Evolutionary conservation across 2,888 invertebrate species (phyloP), one percentile per base, ranked within the genome.

Genomic region (Helicoverpa assulta): DNA sequence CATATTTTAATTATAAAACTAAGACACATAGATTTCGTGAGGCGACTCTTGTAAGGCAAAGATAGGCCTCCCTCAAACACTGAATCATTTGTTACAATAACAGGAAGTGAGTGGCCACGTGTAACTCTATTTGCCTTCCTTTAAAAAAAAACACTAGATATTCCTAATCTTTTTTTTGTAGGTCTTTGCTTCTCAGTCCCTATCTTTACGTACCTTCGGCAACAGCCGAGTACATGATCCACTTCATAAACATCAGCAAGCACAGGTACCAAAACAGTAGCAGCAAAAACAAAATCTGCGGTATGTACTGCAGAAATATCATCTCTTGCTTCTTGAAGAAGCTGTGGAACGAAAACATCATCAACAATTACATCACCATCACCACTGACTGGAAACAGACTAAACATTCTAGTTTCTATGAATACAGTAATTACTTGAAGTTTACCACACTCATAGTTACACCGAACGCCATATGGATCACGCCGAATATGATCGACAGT

Each of bases 381-480:
- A 62, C 67, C 61, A 65, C 56, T 62, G 29, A 66, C 64, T 67
- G 64, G 67, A 64, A 68, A 82, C 77, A 70, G 77, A 83, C 86
- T 89, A 92, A 79, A 80, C 81, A 86, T 81, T 83, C 91, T 91
- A 92, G 85, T 90, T 93, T 94, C 95, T 94, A 95, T 93, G 93
- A 95, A 95, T 94, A 94, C 90, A 93, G 93, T 95, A 95, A 95
- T 95, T 95, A 95, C 95, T 94, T 95, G 93, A 96, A 96, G 94
- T 96, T 96, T 91, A 96, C 94, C 92, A 96, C 95, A 93, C 96
- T 96, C 87, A 98, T 96, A 84, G 96, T 92, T 82, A 98, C 96
- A 79, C 97, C 98, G 91, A 97, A 97, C 85, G 96, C 95, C 98
- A 98, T 98, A 90, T 98, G 98, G 53, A 96, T 90, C 57, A 98